A percentile compares a stretch with the other conserved stretches of the same genome.
phyloP scores from a whole-genome alignment of 2,888 invertebrate species.

The Pseudococcus jackbeardsleyi region DNA sequence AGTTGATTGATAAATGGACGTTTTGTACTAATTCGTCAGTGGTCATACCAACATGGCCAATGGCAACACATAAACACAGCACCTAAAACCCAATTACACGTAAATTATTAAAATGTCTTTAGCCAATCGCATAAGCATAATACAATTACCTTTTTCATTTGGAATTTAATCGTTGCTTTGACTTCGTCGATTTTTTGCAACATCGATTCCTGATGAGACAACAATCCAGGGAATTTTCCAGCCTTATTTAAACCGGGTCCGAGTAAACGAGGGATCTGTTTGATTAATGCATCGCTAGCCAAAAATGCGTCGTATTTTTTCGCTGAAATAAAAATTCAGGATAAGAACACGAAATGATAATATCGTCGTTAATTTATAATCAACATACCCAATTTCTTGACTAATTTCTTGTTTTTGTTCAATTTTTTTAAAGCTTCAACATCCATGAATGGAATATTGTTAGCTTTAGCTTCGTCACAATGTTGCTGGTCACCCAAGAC shows the following conservation, averaged over 20 bases:
- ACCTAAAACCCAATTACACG: too few relatives aligned
- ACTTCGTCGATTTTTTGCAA: conserved; percentile 96
- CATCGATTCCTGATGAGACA: conserved; percentile 98
- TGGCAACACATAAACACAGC: conserved; percentile 96
- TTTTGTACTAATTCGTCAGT: conserved; percentile 97
- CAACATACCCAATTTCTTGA: too few relatives aligned
- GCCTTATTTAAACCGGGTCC: conserved; percentile 99
- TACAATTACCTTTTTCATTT: too few relatives aligned
- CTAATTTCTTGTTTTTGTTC: too few relatives aligned
- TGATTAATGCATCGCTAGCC: conserved; percentile 98
- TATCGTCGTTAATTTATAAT: too few relatives aligned
- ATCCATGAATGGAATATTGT: too few relatives aligned
- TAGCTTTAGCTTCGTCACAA: too few relatives aligned
- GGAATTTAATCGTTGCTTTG: conserved; percentile 90
- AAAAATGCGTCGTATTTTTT: conserved; percentile 97
- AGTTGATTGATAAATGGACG: conserved; percentile 96
- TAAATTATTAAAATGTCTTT: too few relatives aligned
- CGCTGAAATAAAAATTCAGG: conserved; percentile 70
- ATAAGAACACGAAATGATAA: too few relatives aligned
- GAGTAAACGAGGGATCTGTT: conserved; percentile 97
- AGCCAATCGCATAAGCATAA: too few relatives aligned
- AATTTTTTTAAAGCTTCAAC: too few relatives aligned
- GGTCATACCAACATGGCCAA: conserved; percentile 97
- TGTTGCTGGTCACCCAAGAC: too few relatives aligned
- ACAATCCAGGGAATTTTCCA: conserved; percentile 98